A percentile compares a stretch with the other conserved stretches of the same genome.
phyloP scores from a whole-genome alignment of 1,140 invertebrate species.

The Pseudomyrmex pallidus region DNA sequence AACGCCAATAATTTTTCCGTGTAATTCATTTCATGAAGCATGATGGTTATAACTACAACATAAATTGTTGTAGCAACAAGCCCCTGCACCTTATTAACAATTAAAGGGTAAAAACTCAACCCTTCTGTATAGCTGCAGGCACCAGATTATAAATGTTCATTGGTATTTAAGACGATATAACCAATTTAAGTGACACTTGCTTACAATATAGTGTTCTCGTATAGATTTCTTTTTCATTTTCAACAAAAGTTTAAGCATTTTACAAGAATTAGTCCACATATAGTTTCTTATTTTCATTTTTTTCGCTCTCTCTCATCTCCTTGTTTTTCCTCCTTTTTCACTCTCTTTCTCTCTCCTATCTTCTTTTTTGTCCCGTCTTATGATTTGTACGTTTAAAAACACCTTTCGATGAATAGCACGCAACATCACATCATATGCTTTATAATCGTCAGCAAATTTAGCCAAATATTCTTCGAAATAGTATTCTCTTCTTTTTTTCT shows the following conservation, averaged over 20 bases:
- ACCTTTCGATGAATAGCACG: slow-evolving; percentile 81
- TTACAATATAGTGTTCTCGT: slow-evolving; percentile 80
- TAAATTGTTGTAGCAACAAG: slow-evolving; percentile 74
- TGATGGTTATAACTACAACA: slow-evolving; percentile 75
- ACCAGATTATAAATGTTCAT: slow-evolving; percentile 81
- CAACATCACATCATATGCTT: slow-evolving; percentile 78
- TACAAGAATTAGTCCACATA: slow-evolving; percentile 82
- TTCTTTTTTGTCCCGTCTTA: slow-evolving; percentile 72
- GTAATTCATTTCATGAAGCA: slow-evolving; percentile 74
- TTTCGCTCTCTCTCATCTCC: slow-evolving; percentile 37
- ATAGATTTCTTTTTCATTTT: slow-evolving; percentile 83
- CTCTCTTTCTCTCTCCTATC: slow-evolving; percentile 20
- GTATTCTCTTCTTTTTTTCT: slow-evolving; percentile 58
- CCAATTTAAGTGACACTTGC: slow-evolving; percentile 81
- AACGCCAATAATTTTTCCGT: slow-evolving; percentile 75
- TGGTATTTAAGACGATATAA: slow-evolving; percentile 80
- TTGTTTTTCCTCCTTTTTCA: background rate
- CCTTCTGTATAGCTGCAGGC: slow-evolving; percentile 78
- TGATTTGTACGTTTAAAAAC: slow-evolving; percentile 82
- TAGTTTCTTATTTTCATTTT: slow-evolving; percentile 64
- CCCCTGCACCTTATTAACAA: slow-evolving; percentile 76
- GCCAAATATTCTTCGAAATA: slow-evolving; percentile 72
- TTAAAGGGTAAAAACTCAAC: slow-evolving; percentile 70
- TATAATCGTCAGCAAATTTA: slow-evolving; percentile 71
- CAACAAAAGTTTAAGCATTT: slow-evolving; percentile 85